Evolutionary conservation across 2,888 invertebrate species (phyloP).

Genomic region (Argyra leucocephala): DNA sequence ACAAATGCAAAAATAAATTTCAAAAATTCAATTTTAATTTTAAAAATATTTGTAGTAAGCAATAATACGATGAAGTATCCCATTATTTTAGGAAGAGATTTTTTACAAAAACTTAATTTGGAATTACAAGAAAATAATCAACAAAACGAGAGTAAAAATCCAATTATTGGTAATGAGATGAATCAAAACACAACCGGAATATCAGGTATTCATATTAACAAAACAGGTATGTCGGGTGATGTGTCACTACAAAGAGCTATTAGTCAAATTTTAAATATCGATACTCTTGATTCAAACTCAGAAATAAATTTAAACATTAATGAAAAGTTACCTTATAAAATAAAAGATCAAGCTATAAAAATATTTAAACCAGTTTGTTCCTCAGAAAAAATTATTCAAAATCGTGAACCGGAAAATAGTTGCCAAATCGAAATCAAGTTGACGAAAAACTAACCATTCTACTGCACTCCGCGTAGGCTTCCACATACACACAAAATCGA

Average conservation of each 20-base stretch:
- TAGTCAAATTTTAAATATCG: constrained; percentile 18
- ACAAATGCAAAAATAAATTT: constrained; percentile 15
- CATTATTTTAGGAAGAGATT: constrained; percentile 20
- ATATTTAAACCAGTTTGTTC: constrained; percentile 9
- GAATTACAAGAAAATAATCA: background rate
- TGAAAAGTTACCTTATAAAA: background rate
- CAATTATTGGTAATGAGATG: constrained; percentile 1
- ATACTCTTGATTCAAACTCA: constrained; percentile 12
- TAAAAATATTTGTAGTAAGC: constrained; percentile 19
- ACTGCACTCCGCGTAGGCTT: constrained; percentile 18
- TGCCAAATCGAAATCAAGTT: constrained; percentile 18
- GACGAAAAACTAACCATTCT: constrained; percentile 17
- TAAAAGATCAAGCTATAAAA: background rate
- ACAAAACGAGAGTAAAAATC: background rate
- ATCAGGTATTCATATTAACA: no score
- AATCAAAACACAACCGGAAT: no score
- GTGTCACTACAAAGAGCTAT: no score
- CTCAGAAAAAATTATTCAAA: constrained; percentile 9
- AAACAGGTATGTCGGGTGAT: no score
- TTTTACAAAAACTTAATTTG: constrained; percentile 16
- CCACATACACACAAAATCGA: constrained; percentile 18
- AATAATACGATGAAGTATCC: constrained; percentile 20
- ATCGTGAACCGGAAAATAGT: constrained; percentile 7
- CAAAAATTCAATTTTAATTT: constrained; percentile 14
- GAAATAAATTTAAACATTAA: constrained; percentile 16